Conservation (phyloP, 2,888 invertebrate genomes). For the Harmothoe impar region DNA sequence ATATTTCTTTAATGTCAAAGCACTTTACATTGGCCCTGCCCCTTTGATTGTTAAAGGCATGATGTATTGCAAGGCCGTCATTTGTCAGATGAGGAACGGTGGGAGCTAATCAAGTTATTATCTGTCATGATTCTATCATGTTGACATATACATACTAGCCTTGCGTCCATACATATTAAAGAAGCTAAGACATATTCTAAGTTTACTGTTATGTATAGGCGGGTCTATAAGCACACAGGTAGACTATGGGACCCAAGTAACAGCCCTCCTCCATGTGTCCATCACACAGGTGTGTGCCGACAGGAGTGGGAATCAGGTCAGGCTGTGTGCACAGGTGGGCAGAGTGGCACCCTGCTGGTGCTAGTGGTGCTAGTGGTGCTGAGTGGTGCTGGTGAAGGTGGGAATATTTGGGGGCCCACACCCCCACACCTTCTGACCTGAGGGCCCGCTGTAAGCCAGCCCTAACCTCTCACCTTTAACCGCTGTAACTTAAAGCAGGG, state of each 20-base stretch:
- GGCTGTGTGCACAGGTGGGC: slow-evolving; percentile 4
- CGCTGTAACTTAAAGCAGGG: background rate
- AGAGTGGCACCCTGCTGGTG: background rate
- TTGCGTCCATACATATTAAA: too few species aligned
- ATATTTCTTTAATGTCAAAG: too few species aligned
- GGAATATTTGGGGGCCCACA: background rate
- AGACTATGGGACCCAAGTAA: background rate
- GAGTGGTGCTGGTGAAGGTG: background rate
- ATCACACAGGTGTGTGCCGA: background rate
- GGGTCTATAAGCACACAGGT: too few species aligned
- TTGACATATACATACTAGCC: too few species aligned
- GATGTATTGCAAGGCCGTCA: too few species aligned
- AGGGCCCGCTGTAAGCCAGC: background rate
- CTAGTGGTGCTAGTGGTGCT: background rate
- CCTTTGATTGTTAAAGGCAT: too few species aligned
- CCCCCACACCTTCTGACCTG: background rate
- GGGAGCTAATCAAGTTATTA: too few species aligned
- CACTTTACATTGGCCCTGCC: too few species aligned
- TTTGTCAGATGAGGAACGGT: too few species aligned
- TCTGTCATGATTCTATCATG: too few species aligned
- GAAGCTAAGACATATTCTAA: too few species aligned
- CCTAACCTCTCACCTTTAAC: slow-evolving; percentile 3
- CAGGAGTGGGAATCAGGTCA: background rate
- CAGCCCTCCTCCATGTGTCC: background rate
- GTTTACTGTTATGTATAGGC: too few species aligned